Evolutionary conservation across 2,797 vertebrate species (phyloP).

Genomic region (Labeo calbasu): DNA sequence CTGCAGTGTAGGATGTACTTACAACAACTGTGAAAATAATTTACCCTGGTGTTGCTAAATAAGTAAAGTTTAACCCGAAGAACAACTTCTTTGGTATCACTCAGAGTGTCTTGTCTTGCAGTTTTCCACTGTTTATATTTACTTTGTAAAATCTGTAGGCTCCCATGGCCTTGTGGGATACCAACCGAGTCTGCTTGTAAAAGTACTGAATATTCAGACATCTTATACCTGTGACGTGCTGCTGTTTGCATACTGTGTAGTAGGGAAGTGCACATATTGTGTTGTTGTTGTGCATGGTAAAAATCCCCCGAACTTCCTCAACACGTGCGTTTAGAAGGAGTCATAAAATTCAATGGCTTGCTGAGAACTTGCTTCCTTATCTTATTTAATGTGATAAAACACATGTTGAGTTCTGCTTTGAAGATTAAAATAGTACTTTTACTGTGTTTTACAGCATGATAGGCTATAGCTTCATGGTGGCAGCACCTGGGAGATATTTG

Average conservation of each 20-base stretch:
- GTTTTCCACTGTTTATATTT: background rate
- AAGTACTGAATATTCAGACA: background rate
- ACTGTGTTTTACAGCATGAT: slow-evolving; percentile 50
- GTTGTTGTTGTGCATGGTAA: background rate
- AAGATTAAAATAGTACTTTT: slow-evolving; percentile 60
- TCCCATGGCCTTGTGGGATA: background rate
- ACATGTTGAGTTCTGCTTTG: slow-evolving; percentile 60
- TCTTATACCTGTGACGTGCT: background rate
- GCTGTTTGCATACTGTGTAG: background rate
- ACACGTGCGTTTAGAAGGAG: slow-evolving; percentile 43
- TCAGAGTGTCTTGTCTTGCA: background rate
- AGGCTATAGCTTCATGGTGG: slow-evolving; percentile 29
- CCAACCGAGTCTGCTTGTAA: background rate
- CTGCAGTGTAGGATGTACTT: background rate
- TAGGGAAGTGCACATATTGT: background rate
- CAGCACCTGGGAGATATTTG: slow-evolving; percentile 62
- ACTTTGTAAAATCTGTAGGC: background rate
- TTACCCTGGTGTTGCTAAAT: background rate
- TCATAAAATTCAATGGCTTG: slow-evolving; percentile 61
- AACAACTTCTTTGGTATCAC: background rate
- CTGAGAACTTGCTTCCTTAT: slow-evolving; percentile 63
- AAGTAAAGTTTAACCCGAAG: background rate
- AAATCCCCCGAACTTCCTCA: slow-evolving; percentile 38
- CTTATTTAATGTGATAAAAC: slow-evolving; percentile 64
- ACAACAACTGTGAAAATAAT: background rate